These are phyloP conservation scores for Chrysolina haemoptera DNA, from an alignment of 2,888 invertebrate genomes.

Conservation along the genomic window DNA sequence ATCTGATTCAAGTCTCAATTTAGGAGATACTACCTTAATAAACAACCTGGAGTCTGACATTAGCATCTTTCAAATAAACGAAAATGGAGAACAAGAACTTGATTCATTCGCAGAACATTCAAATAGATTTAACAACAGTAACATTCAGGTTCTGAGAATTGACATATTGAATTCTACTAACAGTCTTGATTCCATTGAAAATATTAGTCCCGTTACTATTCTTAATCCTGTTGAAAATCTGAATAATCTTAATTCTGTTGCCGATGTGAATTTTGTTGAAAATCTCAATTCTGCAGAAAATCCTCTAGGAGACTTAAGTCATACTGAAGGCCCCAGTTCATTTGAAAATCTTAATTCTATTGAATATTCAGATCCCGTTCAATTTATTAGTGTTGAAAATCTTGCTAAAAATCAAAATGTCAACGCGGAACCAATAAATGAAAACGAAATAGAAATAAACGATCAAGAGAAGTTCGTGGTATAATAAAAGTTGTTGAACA, in stretches of 20 bases:
- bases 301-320: constrained; percentile 6
- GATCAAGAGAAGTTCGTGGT: background rate
- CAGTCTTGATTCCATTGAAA: constrained; percentile 20
- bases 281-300: constrained; percentile 8
- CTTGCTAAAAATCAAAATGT: background rate
- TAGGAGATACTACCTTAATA: constrained; percentile 20
- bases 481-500: constrained; percentile 12
- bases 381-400: background rate
- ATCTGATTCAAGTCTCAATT: background rate
- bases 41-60: constrained; percentile 18
- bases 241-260: constrained; percentile 8
- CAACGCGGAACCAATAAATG: constrained; percentile 1
- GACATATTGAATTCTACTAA: constrained; percentile 21
- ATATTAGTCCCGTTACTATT: constrained; percentile 12
- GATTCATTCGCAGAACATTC: constrained; percentile 16
- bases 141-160: constrained; percentile 21
- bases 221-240: constrained; percentile 24
- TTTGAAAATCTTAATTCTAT: constrained; percentile 8
- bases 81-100: constrained; percentile 16
- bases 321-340: constrained; percentile 6
- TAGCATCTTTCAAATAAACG: constrained; percentile 10
- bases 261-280: constrained; percentile 4
- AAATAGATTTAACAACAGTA: constrained; percentile 19
- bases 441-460: constrained; percentile 6
- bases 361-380: constrained; percentile 1